Evolutionary conservation across 1,140 invertebrate genomes (phyloP).

Genomic region (Cherax quadricarinatus): DNA sequence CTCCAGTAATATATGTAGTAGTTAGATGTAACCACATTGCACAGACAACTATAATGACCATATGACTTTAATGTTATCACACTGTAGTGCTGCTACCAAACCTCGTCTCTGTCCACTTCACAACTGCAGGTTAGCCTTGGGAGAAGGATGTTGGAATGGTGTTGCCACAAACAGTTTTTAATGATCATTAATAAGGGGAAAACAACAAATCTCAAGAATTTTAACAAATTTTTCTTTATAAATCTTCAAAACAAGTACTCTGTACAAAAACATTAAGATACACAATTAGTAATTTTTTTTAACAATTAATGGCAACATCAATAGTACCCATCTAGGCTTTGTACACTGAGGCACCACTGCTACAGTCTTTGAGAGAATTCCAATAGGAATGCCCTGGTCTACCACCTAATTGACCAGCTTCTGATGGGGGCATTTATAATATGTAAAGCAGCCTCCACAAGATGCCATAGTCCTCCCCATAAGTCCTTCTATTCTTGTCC

Average conservation of each 20-base stretch:
- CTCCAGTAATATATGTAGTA: constrained; percentile 27
- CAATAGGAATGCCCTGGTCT: neutral
- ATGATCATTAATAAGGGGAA: neutral
- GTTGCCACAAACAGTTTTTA: constrained; percentile 10
- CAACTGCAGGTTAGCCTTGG: constrained; percentile 23
- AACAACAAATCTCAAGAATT: constrained; percentile 1
- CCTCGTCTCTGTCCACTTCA: constrained; percentile 9
- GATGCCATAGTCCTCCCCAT: neutral
- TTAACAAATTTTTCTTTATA: neutral
- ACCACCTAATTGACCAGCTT: constrained; percentile 9
- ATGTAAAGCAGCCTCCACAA: constrained; percentile 14
- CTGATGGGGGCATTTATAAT: neutral
- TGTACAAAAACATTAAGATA: constrained; percentile 11
- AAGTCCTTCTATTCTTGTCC: neutral
- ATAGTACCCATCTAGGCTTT: constrained; percentile 15
- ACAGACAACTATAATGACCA: constrained; percentile 36
- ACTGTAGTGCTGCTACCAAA: constrained; percentile 41
- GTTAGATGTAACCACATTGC: constrained; percentile 39
- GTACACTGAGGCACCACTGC: constrained; percentile 59
- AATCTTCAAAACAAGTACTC: neutral
- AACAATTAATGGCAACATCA: constrained; percentile 15
- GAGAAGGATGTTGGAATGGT: neutral
- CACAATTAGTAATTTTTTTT: neutral
- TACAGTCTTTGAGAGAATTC: constrained; percentile 36
- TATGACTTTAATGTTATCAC: constrained; percentile 28